A percentile compares a stretch with the other conserved stretches of the same genome.
phyloP scores from a whole-genome alignment of 2,888 invertebrate genomes.

The Deilephila porcellus region DNA sequence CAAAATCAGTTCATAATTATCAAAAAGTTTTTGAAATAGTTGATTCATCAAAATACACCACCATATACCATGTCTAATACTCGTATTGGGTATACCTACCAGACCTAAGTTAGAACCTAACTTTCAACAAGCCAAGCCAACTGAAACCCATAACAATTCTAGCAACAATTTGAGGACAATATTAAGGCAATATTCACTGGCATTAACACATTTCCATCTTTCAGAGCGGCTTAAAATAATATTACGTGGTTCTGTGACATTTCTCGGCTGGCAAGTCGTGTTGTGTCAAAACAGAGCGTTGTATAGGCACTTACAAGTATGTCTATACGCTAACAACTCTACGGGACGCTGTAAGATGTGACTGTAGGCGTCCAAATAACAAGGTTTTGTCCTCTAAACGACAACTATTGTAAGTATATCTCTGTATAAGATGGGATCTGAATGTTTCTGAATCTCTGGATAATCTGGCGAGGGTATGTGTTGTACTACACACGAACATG shows the following conservation, averaged over 20 bases:
- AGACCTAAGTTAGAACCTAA: not conserved
- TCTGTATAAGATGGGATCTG: constrained; percentile 68
- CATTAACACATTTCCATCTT: constrained; percentile 13
- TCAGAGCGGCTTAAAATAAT: constrained; percentile 11
- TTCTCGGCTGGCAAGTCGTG: constrained; percentile 13
- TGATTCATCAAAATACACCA: too few relatives aligned
- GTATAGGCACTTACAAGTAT: not conserved
- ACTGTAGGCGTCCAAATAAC: constrained; percentile 77
- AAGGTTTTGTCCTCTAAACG: constrained; percentile 81
- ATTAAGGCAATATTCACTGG: constrained; percentile 11
- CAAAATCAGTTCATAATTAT: too few relatives aligned
- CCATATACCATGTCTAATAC: not conserved
- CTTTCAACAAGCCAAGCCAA: not conserved
- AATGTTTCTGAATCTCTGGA: constrained; percentile 69
- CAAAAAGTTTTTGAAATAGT: too few relatives aligned
- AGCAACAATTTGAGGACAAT: not conserved
- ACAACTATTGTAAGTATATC: constrained; percentile 79
- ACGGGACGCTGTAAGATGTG: constrained; percentile 62
- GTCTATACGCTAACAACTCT: constrained; percentile 38
- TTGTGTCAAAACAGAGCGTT: constrained; percentile 13
- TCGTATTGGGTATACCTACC: not conserved
- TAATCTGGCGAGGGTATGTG: constrained; percentile 49
- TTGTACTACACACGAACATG: constrained; percentile 24
- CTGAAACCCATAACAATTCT: constrained; percentile 4
- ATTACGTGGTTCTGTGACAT: constrained; percentile 17